phyloP scores from a whole-genome alignment of 1,140 invertebrate genomes.

The Hycleus phaleratus region DNA sequence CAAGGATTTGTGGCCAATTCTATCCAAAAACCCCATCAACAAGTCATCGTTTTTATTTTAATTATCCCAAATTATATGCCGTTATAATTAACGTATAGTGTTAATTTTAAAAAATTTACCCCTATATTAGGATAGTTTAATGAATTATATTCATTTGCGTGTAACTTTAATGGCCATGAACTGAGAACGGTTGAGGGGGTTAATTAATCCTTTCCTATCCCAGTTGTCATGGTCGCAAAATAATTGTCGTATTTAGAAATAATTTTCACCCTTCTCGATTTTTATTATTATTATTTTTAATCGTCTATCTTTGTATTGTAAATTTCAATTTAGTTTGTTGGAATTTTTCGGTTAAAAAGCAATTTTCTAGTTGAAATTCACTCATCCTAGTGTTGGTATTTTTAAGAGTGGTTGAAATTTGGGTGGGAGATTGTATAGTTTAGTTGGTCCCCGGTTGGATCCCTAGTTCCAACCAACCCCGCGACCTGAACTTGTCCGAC shows the following conservation, averaged over 20 bases:
- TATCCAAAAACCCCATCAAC: slow-evolving; percentile 36
- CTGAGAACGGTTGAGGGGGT: slow-evolving; percentile 20
- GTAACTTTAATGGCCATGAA: slow-evolving; percentile 26
- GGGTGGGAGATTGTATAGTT: too few species aligned
- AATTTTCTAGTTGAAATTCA: too few species aligned
- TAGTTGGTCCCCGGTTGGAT: not conserved
- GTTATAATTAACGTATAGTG: too few species aligned
- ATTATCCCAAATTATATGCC: not conserved
- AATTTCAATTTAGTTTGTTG: too few species aligned
- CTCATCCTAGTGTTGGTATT: too few species aligned
- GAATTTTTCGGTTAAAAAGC: too few species aligned
- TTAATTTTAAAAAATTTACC: too few species aligned
- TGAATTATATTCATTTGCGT: slow-evolving; percentile 26
- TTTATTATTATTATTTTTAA: too few species aligned
- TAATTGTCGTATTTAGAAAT: slow-evolving; percentile 12
- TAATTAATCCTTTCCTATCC: slow-evolving; percentile 22
- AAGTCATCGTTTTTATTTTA: slow-evolving; percentile 22
- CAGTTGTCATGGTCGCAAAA: slow-evolving; percentile 26
- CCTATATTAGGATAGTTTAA: not conserved
- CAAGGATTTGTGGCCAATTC: slow-evolving; percentile 38
- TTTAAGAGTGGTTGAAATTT: too few species aligned
- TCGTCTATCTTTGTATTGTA: too few species aligned
- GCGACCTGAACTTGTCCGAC: slow-evolving; percentile 33
- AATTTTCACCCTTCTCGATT: not conserved
- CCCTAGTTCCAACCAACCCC: slow-evolving; percentile 28